Conservation (phyloP, 2,888 invertebrate genomes). For the Dolichopus griseipennis region DNA sequence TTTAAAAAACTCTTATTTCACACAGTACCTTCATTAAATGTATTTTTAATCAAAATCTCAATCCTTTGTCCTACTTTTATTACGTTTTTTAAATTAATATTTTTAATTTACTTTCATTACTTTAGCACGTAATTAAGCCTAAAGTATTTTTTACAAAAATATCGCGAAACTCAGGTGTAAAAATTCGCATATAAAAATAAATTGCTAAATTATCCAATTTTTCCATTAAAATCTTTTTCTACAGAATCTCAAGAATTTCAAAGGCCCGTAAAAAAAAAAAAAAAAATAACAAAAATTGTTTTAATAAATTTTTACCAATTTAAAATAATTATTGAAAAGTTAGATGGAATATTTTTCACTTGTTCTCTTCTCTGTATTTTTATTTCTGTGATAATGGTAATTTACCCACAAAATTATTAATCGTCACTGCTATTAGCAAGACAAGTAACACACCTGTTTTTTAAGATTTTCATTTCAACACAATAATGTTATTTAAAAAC, state of each 20-base stretch:
- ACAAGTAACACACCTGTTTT: background rate
- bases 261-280: no score
- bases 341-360: background rate
- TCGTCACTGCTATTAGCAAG: constrained; percentile 4
- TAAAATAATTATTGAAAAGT: constrained; percentile 5
- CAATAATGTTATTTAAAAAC: no score
- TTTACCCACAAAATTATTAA: background rate
- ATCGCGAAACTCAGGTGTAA: background rate
- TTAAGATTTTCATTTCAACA: background rate
- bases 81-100: no score
- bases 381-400: background rate
- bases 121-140: no score
- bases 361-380: background rate
- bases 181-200: background rate
- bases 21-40: no score
- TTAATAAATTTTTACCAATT: constrained; percentile 6
- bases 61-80: no score
- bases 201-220: no score
- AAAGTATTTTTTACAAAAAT: no score
- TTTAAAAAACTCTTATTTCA: no score
- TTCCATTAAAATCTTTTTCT: no score
- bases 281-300: background rate
- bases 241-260: background rate
- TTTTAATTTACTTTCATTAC: no score
- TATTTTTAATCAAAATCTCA: no score